Base-by-base conservation (phyloP, 2,797 vertebrate species). In the Natrix natrix region DNA sequence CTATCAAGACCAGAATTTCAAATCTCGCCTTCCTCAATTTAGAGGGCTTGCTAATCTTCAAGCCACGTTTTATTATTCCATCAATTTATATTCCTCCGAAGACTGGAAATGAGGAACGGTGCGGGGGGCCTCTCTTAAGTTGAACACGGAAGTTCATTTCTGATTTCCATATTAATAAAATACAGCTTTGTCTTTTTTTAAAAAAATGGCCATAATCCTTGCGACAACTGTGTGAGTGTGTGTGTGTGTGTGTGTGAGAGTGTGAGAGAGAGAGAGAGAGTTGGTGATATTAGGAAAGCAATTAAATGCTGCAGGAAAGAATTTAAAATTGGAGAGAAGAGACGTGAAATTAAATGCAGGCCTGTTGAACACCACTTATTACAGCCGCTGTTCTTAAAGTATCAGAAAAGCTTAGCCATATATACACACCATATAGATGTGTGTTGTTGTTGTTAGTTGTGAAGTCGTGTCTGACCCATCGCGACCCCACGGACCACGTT, bases 131-230 rank as follows among this genome's bases (percentile, higher is more conserved):
- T 87, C 87, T 87, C 89, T 88, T 69, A 56, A 78, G 95, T 97
- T 96, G 94, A 95, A 95, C 90, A 90, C 28, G 1, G 74, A 97
- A 97, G 93, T 95, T 88, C 92, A 96, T 97, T 96, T 97, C 95
- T 97, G 95, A 97, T 97, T 97, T 98, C 95, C 96, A 96, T 97
- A 97, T 96, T 97, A 97, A 97, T 97, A 61, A 97, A 96, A 97
- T 95, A 92, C 94, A 96, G 95, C 94, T 96, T 97, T 96, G 94
- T 93, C 96, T 96, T 96, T 86, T 93, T 91, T 5, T 5, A 14
- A 56, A 5, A 95, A 14, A 56, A 5, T 93, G 94, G 90, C 94
- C 93, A 92, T 97, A 97, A 97, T 97, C 96, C 95, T 94, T 95
- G 91, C 93, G 93, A 96, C 95, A 97, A 96, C 95, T 96, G 88